These are phyloP conservation scores for Morpho achilles DNA, from an alignment of 2,888 invertebrate species.

Conservation along the genomic window DNA sequence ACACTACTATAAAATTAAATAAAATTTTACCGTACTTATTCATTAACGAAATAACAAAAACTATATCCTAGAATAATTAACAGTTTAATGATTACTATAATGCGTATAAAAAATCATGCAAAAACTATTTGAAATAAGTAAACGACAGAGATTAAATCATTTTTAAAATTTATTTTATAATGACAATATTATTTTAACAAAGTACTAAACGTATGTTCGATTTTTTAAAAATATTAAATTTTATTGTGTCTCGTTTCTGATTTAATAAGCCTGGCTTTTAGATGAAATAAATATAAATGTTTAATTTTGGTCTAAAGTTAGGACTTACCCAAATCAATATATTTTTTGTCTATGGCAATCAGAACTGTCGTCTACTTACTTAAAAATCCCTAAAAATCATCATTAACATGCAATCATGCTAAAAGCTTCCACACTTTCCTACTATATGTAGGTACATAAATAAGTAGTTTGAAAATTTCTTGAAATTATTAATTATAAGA, in stretches of 20 bases:
- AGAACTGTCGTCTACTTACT: constrained; percentile 22
- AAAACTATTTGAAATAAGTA: constrained; percentile 21
- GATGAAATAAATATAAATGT: no score
- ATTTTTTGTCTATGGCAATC: no score
- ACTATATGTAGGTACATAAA: constrained; percentile 59
- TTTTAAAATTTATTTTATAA: no score
- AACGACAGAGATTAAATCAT: not conserved
- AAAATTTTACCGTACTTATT: constrained; percentile 22
- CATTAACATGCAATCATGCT: constrained; percentile 63
- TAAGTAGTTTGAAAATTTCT: constrained; percentile 67
- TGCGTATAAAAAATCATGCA: constrained; percentile 22
- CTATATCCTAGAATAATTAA: constrained; percentile 25
- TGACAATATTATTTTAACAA: no score
- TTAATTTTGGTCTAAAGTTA: no score
- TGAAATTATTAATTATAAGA: constrained; percentile 68
- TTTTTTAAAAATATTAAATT: no score
- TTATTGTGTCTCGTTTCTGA: no score
- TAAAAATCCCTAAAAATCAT: constrained; percentile 28
- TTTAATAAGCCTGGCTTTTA: no score
- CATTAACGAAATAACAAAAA: constrained; percentile 18
- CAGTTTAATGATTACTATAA: constrained; percentile 21
- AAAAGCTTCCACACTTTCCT: constrained; percentile 58
- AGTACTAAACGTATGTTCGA: no score
- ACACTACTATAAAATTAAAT: constrained; percentile 11
- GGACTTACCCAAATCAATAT: no score